Evolutionary conservation across 2,797 vertebrate species (phyloP).

Genomic region (Acomys russatus): DNA sequence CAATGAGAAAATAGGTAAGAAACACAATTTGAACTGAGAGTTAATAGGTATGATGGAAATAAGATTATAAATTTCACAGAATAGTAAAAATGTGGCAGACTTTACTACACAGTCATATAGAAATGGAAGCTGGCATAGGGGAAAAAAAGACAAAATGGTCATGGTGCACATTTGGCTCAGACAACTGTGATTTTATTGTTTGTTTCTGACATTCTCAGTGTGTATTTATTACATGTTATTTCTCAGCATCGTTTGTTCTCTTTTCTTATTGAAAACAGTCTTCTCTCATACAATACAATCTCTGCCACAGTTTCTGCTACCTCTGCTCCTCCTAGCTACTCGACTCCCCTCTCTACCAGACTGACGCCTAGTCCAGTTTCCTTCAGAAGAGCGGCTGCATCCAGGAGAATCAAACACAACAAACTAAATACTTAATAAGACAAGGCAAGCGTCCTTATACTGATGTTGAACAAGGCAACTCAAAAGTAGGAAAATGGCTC

Average conservation of each 20-base stretch:
- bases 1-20: not conserved
- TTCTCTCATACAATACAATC: not conserved
- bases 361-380: not conserved
- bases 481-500: not conserved
- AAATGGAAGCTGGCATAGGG: not conserved
- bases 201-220: not conserved
- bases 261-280: not conserved
- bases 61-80: not conserved
- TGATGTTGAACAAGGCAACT: not conserved
- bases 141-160: not conserved
- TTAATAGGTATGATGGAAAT: not conserved
- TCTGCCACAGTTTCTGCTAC: too few species aligned
- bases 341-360: too few species aligned
- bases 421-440: not conserved
- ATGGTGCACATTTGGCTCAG: not conserved
- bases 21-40: not conserved
- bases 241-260: not conserved
- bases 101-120: not conserved
- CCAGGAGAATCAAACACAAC: not conserved
- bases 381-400: too few species aligned
- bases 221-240: not conserved
- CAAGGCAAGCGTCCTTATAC: not conserved
- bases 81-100: not conserved
- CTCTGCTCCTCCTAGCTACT: not conserved
- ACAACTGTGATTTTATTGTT: not conserved